Conservation (phyloP, 2,888 invertebrate species). For the Dermolepida albohirtum region DNA sequence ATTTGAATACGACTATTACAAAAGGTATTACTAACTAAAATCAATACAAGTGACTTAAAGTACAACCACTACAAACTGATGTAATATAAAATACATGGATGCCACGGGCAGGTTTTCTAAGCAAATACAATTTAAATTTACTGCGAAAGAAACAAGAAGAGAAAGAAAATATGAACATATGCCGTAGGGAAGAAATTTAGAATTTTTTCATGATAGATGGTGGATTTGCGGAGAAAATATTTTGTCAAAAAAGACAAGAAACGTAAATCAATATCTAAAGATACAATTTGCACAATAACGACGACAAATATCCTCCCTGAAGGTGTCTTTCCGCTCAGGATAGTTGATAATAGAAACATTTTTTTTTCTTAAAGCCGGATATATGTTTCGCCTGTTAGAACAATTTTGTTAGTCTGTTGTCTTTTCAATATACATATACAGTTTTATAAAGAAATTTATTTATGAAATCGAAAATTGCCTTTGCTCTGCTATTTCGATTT, state of each 20-base stretch:
- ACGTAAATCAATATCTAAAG: conserved; percentile 35
- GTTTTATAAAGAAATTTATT: too few species aligned
- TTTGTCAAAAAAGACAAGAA: conserved; percentile 18
- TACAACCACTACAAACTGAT: conserved; percentile 24
- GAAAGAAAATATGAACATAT: conserved; percentile 32
- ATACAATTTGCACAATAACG: conserved; percentile 31
- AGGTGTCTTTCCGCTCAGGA: background rate
- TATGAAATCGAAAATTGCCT: too few species aligned
- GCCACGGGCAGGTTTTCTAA: conserved; percentile 30
- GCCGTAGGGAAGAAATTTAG: conserved; percentile 35
- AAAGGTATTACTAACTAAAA: background rate
- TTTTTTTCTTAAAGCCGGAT: too few species aligned
- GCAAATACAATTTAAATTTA: conserved; percentile 34
- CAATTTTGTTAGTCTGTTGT: too few species aligned
- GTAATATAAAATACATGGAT: conserved; percentile 26
- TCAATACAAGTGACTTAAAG: conserved; percentile 10
- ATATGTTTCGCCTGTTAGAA: too few species aligned
- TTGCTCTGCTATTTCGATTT: too few species aligned
- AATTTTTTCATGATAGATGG: conserved; percentile 18
- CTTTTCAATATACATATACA: too few species aligned
- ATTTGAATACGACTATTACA: too few species aligned
- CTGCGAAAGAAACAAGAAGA: conserved; percentile 27
- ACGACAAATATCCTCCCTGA: conserved; percentile 1
- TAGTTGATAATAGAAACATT: conserved; percentile 12
- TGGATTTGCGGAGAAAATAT: conserved; percentile 26